phyloP scores from a whole-genome alignment of 2,888 invertebrate genomes.

The Meandrusa payeni region DNA sequence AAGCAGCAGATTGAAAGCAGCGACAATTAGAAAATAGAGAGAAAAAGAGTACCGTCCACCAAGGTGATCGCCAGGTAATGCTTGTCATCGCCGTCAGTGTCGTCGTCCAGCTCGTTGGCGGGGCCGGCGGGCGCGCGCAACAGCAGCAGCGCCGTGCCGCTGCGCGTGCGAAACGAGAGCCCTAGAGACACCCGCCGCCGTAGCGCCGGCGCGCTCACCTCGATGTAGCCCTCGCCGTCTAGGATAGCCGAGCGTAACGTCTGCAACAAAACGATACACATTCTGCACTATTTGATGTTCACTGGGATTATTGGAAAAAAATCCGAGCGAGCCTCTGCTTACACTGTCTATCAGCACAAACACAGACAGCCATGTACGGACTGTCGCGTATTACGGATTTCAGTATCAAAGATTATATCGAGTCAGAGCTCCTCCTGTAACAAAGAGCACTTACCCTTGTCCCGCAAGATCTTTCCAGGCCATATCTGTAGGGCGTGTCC shows the following conservation, averaged over 20 bases:
- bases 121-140: constrained; percentile 79
- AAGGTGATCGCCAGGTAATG: constrained; percentile 57
- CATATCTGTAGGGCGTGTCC: constrained; percentile 84
- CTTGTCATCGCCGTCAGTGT: constrained; percentile 48
- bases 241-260: constrained; percentile 86
- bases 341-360: no score
- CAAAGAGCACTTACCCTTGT: constrained; percentile 75
- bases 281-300: no score
- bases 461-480: constrained; percentile 87
- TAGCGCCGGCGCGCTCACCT: constrained; percentile 85
- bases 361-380: no score
- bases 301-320: no score
- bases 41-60: constrained; percentile 28
- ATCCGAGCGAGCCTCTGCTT: no score
- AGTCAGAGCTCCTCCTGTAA: no score
- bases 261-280: constrained; percentile 67
- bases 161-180: constrained; percentile 87
- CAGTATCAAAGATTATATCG: no score
- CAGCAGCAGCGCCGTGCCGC: constrained; percentile 84
- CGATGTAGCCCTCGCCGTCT: constrained; percentile 89
- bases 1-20: no score
- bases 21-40: no score
- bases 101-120: constrained; percentile 52
- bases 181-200: constrained; percentile 86
- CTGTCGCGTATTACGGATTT: no score